Evolutionary conservation across 2,113 vertebrate species (phyloP), one percentile per base, ranked within the genome.

Genomic region (Cacatua alba): DNA sequence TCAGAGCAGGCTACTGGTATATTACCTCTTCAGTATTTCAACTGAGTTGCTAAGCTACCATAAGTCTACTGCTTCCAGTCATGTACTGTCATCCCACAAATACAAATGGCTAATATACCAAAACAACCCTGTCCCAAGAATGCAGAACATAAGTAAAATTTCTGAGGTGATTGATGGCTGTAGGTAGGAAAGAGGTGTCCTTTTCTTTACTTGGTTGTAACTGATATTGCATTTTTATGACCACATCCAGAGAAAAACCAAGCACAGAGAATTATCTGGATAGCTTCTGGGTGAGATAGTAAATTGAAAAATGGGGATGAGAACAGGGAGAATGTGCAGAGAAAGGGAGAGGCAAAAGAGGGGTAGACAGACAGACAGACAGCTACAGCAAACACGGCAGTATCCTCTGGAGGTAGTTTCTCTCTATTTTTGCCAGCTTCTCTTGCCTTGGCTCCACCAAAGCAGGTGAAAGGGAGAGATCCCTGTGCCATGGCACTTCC

Each of bases 401-500:
- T 37, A 39, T 16, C 9, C 23, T 25, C 41, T 43, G 46, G 10
- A 90, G n/a, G 25, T 10, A 67, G 9, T 4, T 72, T 44, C 24
- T 82, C 15, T 55, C 21, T 60, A 0, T n/a, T 83, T 64, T 46
- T 85, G 37, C 14, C 60, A 43, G 17, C 7, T 10, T 86, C 3
- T 9, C 6, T 13, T 63, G 19, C 35, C 62, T 31, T 48, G 60
- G 7, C 10, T 92, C 15, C 41, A 59, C 5, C 2, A 46, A 33
- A 52, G 37, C 1, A 37, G 4, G 7, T 12, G 25, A 67, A 62
- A 9, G 6, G 8, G 7, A 63, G 33, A 76, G 28, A 35, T 46
- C 13, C 11, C 25, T 70, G 26, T 59, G 28, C 55, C 0, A 0
- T 59, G 16, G 21, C 10, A 46, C 13, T 51, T 71, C 20, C 35